These are phyloP conservation scores for Creontiades dilutus DNA, from an alignment of 2,888 invertebrate species.

Conservation along the genomic window DNA sequence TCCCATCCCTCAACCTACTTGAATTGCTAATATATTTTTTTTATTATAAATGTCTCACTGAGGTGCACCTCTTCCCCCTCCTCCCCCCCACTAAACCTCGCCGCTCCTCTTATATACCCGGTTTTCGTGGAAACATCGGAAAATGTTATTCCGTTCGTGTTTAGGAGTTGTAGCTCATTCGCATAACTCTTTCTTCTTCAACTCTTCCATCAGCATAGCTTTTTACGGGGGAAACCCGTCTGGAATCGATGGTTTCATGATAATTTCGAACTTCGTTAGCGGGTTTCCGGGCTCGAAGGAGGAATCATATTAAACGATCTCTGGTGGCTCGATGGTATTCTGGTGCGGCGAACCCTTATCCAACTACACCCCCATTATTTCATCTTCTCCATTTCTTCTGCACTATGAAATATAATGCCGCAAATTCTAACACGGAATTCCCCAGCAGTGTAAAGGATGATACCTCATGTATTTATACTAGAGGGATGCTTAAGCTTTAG, in stretches of 20 bases:
- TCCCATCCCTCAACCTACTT: conserved; percentile 25
- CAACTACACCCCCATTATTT: no score
- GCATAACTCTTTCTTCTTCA: conserved; percentile 8
- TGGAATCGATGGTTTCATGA: neutral
- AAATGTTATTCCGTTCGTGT: conserved; percentile 38
- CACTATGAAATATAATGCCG: no score
- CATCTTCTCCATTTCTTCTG: no score
- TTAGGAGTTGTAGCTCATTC: conserved; percentile 8
- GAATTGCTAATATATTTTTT: conserved; percentile 56
- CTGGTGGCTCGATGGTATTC: neutral
- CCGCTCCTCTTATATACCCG: no score
- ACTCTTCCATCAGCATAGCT: neutral
- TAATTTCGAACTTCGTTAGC: neutral
- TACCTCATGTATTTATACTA: no score
- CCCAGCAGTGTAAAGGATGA: no score
- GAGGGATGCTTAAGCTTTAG: no score
- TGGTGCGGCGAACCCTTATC: neutral
- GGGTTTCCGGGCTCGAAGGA: neutral
- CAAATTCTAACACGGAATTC: no score
- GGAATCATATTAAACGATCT: neutral
- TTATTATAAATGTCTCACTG: conserved; percentile 50
- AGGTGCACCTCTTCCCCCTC: neutral
- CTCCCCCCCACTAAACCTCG: no score
- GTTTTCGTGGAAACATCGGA: conserved; percentile 28
- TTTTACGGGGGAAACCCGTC: neutral